Evolutionary conservation across 2,797 vertebrate species (phyloP).

Genomic region (Bryconaethiops microstoma): DNA sequence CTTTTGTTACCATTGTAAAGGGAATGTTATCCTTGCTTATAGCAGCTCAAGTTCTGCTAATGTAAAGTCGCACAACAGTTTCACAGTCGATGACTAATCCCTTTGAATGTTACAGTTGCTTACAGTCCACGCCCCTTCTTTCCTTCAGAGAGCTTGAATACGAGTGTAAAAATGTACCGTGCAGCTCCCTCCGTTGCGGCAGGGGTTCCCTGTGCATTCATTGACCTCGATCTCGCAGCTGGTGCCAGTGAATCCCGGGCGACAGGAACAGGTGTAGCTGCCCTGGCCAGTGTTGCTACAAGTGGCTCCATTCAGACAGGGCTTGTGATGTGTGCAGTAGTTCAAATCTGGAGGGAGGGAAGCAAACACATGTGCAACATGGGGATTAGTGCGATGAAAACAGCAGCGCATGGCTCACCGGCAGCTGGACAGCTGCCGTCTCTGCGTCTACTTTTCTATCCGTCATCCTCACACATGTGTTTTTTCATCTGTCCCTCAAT

Average conservation of each 20-base stretch:
- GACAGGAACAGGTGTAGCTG: slow-evolving; percentile 96
- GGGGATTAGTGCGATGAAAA: slow-evolving; percentile 70
- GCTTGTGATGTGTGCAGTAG: slow-evolving; percentile 97
- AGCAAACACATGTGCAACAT: slow-evolving; percentile 56
- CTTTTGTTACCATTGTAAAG: background rate
- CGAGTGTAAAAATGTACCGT: slow-evolving; percentile 80
- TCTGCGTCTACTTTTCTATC: slow-evolving; percentile 45
- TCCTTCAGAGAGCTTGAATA: background rate
- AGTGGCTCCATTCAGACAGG: slow-evolving; percentile 93
- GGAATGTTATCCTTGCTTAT: background rate
- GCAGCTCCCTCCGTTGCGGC: slow-evolving; percentile 95
- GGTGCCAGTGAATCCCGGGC: slow-evolving; percentile 89
- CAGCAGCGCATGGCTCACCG: slow-evolving; percentile 63
- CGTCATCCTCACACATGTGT: slow-evolving; percentile 51
- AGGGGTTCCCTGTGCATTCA: slow-evolving; percentile 89
- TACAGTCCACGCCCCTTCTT: background rate
- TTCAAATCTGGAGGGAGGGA: slow-evolving; percentile 84
- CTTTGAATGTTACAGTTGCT: background rate
- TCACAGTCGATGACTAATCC: background rate
- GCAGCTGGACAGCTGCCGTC: slow-evolving; percentile 62
- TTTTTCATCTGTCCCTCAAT: slow-evolving; percentile 44
- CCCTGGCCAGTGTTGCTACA: slow-evolving; percentile 98
- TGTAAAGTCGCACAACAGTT: background rate
- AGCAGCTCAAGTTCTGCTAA: background rate
- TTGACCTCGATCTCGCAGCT: slow-evolving; percentile 91